Evolutionary conservation across 2,888 invertebrate genomes (phyloP), one percentile per base, ranked within the genome.

Genomic region (Tetragonisca angustula): DNA sequence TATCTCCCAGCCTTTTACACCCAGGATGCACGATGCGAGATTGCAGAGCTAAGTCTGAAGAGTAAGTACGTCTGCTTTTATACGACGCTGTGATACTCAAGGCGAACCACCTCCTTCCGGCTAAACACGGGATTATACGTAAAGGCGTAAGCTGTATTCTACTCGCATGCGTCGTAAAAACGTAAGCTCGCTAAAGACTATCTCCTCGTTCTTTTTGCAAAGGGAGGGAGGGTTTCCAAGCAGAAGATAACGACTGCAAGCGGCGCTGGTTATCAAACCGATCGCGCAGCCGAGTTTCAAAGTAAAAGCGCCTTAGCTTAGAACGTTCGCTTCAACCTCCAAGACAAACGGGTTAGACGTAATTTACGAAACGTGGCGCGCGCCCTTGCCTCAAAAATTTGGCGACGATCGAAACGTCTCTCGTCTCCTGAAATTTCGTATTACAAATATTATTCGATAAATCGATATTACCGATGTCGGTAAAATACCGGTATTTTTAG

Each of bases 171-270:
- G 81, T 83, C 83, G 72, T 89, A 87, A 89, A 79, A 75, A 43
- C 64, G 84, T 87, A 85, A 87, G 80, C 81, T 85, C 59, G 54
- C 68, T 85, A 86, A 87, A 84, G 78, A 77, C 76, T 74, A 83
- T 79, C 82, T 69, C 78, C 82, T 59, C 15, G 74, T 76, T 81
- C 79, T 67, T 67, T 74, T 74, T 67, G 65, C 5, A 24, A 56
- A 61, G 69, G 54, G 43, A 43, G 43, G 9, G 69, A 32, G 43
- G 59, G 32, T 54, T 75, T 43, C 49, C 62, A 50, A 56, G 68
- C 59, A 49, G 52, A 43, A 75, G 78, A 75, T 79, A 82, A 75
- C 70, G 78, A 56, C 56, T 75, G 81, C 17, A 59, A 74, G 67
- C 59, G 70, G 70, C 61, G 24, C 13, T 50, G 54, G 59, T 68